A percentile compares a stretch with the other conserved stretches of the same genome.
phyloP scores from a whole-genome alignment of 2,797 vertebrate species.

The Lacerta viridis region DNA sequence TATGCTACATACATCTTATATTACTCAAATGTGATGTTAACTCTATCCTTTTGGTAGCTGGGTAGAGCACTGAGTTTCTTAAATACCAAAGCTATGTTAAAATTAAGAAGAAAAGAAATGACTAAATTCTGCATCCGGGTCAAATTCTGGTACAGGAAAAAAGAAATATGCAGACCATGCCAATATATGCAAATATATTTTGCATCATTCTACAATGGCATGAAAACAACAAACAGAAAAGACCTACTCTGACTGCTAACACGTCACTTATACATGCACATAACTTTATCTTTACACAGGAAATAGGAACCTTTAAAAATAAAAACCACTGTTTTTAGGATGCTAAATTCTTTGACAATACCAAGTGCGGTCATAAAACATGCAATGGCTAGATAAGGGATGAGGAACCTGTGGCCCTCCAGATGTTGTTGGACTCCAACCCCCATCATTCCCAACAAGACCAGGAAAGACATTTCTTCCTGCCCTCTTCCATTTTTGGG shows the following conservation, averaged over 20 bases:
- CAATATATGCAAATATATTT: background rate
- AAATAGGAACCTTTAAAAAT: background rate
- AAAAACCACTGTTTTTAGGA: background rate
- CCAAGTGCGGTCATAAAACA: background rate
- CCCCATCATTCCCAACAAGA: no score
- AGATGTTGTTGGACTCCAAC: background rate
- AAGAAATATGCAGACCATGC: background rate
- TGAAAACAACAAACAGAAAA: no score
- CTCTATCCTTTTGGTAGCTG: background rate
- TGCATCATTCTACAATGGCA: background rate
- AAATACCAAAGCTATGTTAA: background rate
- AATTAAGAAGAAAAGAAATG: background rate
- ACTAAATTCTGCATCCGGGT: background rate
- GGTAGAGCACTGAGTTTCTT: background rate
- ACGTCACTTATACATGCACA: no score
- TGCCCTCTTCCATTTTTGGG: background rate
- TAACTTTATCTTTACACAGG: background rate
- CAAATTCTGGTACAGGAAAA: background rate
- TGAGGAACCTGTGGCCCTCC: background rate
- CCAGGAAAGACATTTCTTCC: background rate
- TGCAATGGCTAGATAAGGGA: background rate
- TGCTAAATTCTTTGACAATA: background rate
- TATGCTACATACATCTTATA: background rate
- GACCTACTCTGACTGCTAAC: no score
- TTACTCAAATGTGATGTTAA: background rate